Conservation (phyloP, 2,797 vertebrate species). For the Fistularia tabacaria region DNA sequence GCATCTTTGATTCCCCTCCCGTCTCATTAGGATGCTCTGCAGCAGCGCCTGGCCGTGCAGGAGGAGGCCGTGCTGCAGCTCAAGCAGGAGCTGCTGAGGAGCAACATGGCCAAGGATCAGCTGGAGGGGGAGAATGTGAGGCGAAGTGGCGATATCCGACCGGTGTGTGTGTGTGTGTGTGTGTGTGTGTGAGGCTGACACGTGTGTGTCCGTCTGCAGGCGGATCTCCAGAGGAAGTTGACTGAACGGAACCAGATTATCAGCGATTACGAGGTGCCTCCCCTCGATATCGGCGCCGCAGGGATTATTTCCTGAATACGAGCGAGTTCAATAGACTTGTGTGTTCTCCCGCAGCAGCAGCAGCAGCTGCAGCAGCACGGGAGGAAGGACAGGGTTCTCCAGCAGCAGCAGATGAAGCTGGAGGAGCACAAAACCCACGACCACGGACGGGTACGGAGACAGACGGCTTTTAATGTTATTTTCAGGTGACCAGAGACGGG, state of each 20-base stretch:
- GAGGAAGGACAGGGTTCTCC: conserved; percentile 89
- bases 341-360: conserved; percentile 38
- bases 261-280: conserved; percentile 85
- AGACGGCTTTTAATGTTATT: background rate
- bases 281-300: conserved; percentile 17
- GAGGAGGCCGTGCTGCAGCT: conserved; percentile 91
- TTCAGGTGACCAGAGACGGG: no score
- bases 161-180: conserved; percentile 14
- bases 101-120: conserved; percentile 93
- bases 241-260: conserved; percentile 86
- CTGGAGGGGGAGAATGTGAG: conserved; percentile 92
- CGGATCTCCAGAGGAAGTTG: conserved; percentile 88
- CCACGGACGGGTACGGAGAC: conserved; percentile 80
- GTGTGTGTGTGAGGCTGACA: background rate
- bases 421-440: conserved; percentile 87
- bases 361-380: conserved; percentile 87
- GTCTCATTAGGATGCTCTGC: conserved; percentile 88
- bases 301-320: background rate
- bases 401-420: conserved; percentile 87
- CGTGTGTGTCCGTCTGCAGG: conserved; percentile 67
- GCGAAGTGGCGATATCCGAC: conserved; percentile 46
- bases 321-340: background rate
- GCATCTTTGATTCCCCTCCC: conserved; percentile 44
- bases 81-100: conserved; percentile 93
- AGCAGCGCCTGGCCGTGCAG: conserved; percentile 91